Conservation (phyloP, 2,797 vertebrate genomes). For the Crypturellus tataupa region DNA sequence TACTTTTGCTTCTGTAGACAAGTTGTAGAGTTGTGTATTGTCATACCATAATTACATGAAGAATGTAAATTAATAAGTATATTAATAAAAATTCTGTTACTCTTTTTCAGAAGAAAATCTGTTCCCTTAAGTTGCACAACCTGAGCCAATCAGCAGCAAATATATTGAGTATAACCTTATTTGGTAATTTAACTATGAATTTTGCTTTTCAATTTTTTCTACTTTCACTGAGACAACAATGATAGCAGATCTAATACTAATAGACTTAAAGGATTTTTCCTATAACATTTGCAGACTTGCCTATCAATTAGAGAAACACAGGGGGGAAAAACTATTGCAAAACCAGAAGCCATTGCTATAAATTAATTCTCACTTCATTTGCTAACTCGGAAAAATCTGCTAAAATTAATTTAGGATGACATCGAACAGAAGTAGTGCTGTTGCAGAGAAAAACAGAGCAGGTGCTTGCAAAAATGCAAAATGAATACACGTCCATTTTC, state of each 20-base stretch:
- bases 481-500: neutral
- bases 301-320: neutral
- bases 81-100: neutral
- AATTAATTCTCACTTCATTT: neutral
- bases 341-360: neutral
- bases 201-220: neutral
- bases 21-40: neutral
- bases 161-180: neutral
- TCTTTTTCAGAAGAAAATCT: neutral
- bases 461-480: neutral
- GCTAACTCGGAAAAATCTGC: neutral
- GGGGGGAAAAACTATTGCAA: neutral
- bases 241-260: neutral
- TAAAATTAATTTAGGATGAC: neutral
- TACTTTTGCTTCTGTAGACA: neutral
- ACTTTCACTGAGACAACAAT: neutral
- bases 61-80: accelerated
- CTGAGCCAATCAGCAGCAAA: neutral
- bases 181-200: neutral
- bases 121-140: neutral
- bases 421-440: neutral
- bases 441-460: neutral
- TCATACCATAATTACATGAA: neutral
- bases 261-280: neutral
- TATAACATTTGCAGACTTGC: neutral